Base-by-base conservation (phyloP, 1,140 invertebrate genomes). In the Drosophila nannoptera region DNA sequence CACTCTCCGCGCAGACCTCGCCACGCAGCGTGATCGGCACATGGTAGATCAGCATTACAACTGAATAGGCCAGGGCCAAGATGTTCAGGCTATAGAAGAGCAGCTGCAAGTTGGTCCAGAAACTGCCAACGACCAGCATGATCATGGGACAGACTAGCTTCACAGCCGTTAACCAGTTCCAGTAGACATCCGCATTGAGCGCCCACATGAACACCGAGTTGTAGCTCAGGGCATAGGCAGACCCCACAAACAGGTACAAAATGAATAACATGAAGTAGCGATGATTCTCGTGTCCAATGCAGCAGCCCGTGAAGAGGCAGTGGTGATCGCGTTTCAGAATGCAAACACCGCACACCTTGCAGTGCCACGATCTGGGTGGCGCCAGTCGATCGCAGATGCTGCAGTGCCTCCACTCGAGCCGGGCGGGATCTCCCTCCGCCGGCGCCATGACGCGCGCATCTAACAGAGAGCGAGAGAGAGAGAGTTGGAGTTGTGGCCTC, bases 301-400 rank as follows among this genome's bases (percentile, higher is more conserved):
- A 99, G 86, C 94, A 95, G 8, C 94, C 95, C 29, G 95, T 94
- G 88, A 98, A 98, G 48, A 95, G 94, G 87, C 97, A 99, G 87
- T 99, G 97, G 90, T 99, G 97, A 89, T 99, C 97, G 70, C 97
- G 92, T 87, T 97, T 97, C 38, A 98, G 83, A 50, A 98, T 94
- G 87, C 97, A 99, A 22, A 90, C 89, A 64, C 91, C 86, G 76
- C 97, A 99, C 43, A 90, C 92, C 52, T 92, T 89, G 84, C 97
- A 99, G 88, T 99, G 97, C 93, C 96, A 97, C 2, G 96, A 94
- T 68, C 97, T 91, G 9, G 96, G 96, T 14, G 97, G 97, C 12
- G 93, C 91, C 40, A 94, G 83, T 16, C 92, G 90, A 87, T 97
- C 94, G 29, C 75, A 75, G n/a, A 7, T 58, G 1, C 40, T 29